phyloP scores from a whole-genome alignment of 2,113 vertebrate genomes.

The Nematolebias whitei region DNA sequence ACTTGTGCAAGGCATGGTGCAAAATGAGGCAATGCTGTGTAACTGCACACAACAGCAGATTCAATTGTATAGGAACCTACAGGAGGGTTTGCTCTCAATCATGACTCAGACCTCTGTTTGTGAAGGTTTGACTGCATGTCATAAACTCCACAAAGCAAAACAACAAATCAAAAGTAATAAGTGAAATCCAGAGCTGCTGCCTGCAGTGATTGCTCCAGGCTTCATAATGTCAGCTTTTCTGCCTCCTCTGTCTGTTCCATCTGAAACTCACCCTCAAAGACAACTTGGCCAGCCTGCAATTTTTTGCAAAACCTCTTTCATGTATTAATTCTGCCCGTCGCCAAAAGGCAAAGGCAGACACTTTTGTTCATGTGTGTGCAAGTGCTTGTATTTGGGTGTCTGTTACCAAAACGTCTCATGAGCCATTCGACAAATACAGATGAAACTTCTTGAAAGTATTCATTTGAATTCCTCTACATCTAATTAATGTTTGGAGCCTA shows the following conservation, averaged over 20 bases:
- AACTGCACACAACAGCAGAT: neutral
- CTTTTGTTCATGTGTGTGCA: too few relatives aligned
- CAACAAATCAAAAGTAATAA: constrained; percentile 21
- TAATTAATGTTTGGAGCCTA: too few relatives aligned
- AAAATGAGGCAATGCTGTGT: constrained; percentile 8
- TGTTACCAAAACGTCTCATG: too few relatives aligned
- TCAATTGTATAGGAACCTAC: neutral
- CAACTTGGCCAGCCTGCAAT: constrained; percentile 36
- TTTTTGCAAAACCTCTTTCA: constrained; percentile 43
- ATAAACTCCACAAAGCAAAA: constrained; percentile 3
- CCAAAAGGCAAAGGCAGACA: too few relatives aligned
- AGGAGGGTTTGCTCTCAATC: neutral
- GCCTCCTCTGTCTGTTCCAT: constrained; percentile 17
- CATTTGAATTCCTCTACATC: too few relatives aligned
- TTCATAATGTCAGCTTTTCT: constrained; percentile 18
- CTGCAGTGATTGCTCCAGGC: constrained; percentile 3
- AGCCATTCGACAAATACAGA: too few relatives aligned
- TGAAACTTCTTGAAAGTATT: too few relatives aligned
- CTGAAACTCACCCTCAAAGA: constrained; percentile 22
- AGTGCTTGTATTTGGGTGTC: too few relatives aligned
- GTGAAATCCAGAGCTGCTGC: constrained; percentile 26
- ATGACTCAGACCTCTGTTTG: neutral
- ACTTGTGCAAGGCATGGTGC: neutral
- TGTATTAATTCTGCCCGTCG: constrained; percentile 27
- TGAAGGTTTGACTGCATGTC: neutral